Percentiles rank a stretch among this genome's conserved stretches.
Evolutionary conservation across 2,797 vertebrate species (phyloP).

Genomic region (Botia kubotai): DNA sequence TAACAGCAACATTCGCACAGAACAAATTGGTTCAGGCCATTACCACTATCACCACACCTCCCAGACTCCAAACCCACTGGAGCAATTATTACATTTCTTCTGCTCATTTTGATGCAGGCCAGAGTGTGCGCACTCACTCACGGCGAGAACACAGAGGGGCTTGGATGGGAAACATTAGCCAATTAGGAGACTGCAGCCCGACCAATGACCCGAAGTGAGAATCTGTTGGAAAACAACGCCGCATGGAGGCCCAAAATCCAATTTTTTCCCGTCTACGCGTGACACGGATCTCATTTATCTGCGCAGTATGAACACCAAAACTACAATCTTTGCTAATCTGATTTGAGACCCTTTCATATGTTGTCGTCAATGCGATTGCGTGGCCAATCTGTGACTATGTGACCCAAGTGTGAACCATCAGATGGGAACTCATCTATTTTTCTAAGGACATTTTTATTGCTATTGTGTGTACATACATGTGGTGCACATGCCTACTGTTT

Average conservation of each 20-base stretch:
- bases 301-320: slow-evolving; percentile 20
- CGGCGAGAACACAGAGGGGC: not conserved
- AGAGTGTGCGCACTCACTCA: not conserved
- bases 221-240: slow-evolving; percentile 11
- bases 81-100: slow-evolving; percentile 53
- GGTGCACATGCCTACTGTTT: not conserved
- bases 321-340: slow-evolving; percentile 27
- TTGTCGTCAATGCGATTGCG: not conserved
- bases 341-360: slow-evolving; percentile 17
- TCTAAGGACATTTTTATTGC: not conserved
- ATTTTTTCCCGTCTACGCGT: not conserved
- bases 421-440: not conserved
- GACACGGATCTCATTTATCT: slow-evolving; percentile 26
- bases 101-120: slow-evolving; percentile 33
- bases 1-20: slow-evolving; percentile 18
- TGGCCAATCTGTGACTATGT: not conserved
- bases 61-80: slow-evolving; percentile 45
- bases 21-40: slow-evolving; percentile 49
- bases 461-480: not conserved
- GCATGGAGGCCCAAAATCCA: not conserved
- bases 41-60: slow-evolving; percentile 47
- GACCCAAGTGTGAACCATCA: not conserved
- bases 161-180: slow-evolving; percentile 19
- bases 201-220: slow-evolving; percentile 18
- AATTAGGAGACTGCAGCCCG: slow-evolving; percentile 44